Percentiles rank a stretch among this genome's conserved stretches.
phyloP scores from a whole-genome alignment of 2,888 invertebrate genomes.

The Eugnorisma glareosa region DNA sequence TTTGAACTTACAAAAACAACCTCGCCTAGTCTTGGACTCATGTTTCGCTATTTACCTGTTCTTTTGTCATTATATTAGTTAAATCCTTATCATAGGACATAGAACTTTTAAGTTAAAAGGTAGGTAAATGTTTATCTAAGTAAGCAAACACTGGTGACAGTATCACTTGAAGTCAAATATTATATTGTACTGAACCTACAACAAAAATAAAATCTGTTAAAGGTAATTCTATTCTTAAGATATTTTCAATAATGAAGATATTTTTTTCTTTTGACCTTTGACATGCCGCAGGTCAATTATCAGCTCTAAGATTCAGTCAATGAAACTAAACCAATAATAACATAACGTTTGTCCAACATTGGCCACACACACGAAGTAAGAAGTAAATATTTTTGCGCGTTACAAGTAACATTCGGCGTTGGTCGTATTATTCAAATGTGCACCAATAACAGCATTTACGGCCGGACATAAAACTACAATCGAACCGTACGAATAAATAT shows the following conservation, averaged over 20 bases:
- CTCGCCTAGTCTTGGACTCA: background rate
- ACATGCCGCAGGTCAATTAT: background rate
- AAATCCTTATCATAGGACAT: constrained; percentile 3
- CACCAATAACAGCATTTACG: constrained; percentile 89
- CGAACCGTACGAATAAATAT: constrained; percentile 89
- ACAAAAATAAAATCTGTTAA: background rate
- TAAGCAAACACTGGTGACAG: constrained; percentile 3
- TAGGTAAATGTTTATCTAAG: constrained; percentile 13
- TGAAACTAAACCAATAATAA: constrained; percentile 23
- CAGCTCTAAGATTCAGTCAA: constrained; percentile 5
- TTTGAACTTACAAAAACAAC: background rate
- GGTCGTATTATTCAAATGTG: constrained; percentile 89
- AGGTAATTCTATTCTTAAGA: background rate
- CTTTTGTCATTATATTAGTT: constrained; percentile 7
- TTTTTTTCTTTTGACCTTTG: background rate
- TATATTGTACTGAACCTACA: background rate
- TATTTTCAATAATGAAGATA: background rate
- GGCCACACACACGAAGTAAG: constrained; percentile 59
- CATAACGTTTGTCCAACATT: constrained; percentile 51
- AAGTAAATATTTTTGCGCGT: constrained; percentile 87
- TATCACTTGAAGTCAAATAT: background rate
- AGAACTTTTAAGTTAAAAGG: constrained; percentile 18
- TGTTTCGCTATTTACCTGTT: background rate
- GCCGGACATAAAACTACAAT: constrained; percentile 89
- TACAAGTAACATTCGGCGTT: constrained; percentile 79